These are phyloP conservation scores for Cynoglossus semilaevis DNA, from an alignment of 2,113 vertebrate species.

Conservation along the genomic window DNA sequence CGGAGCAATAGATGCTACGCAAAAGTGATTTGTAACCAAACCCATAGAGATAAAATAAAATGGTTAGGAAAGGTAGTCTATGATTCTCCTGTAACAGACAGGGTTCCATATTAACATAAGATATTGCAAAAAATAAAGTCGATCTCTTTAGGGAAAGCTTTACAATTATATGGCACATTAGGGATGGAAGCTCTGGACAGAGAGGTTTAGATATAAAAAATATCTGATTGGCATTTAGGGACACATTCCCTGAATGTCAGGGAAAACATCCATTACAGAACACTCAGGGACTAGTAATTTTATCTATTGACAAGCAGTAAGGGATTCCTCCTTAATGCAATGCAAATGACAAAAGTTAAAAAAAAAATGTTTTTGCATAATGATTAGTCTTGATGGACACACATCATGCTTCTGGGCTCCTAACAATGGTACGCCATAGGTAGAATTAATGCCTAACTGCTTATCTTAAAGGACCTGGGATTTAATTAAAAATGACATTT, in stretches of 20 bases:
- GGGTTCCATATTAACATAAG: no score
- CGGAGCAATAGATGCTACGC: no score
- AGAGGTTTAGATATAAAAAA: neutral
- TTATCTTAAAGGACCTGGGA: slow-evolving; percentile 80
- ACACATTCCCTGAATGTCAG: neutral
- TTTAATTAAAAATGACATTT: slow-evolving; percentile 86
- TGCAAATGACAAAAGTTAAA: neutral
- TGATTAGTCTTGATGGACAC: slow-evolving; percentile 75
- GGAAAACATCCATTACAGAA: neutral
- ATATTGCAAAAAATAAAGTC: no score
- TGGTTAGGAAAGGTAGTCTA: no score
- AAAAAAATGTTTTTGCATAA: slow-evolving; percentile 50
- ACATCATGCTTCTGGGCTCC: slow-evolving; percentile 70
- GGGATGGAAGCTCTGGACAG: no score
- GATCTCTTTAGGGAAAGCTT: no score
- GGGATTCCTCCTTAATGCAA: slow-evolving; percentile 23
- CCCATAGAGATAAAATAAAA: no score
- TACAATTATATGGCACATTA: no score
- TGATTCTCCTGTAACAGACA: no score
- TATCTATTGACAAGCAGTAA: slow-evolving; percentile 13
- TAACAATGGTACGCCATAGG: slow-evolving; percentile 70
- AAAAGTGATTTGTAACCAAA: no score
- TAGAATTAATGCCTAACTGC: slow-evolving; percentile 77
- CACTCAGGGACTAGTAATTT: slow-evolving; percentile 8
- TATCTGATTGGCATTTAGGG: neutral